Percentiles rank a stretch among this genome's conserved stretches.
phyloP scores from a whole-genome alignment of 2,888 invertebrate genomes.

The Dolichopus griseipennis region DNA sequence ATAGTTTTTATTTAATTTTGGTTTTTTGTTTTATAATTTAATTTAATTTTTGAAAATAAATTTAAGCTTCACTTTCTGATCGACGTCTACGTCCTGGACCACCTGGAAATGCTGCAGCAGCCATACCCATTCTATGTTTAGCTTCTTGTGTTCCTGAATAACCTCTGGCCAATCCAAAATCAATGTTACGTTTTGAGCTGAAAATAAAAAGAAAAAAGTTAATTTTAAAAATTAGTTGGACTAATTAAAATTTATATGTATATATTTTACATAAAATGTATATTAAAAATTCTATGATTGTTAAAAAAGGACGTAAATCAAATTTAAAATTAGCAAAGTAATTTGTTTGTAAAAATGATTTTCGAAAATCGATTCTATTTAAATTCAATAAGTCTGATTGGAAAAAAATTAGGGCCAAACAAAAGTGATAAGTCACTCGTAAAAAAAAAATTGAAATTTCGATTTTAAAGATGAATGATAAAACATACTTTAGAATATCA shows the following conservation, averaged over 20 bases:
- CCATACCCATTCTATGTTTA: slow-evolving; percentile 83
- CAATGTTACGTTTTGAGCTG: slow-evolving; percentile 79
- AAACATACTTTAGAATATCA: too few relatives aligned
- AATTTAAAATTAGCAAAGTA: too few relatives aligned
- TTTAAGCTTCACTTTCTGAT: slow-evolving; percentile 44
- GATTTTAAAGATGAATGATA: too few relatives aligned
- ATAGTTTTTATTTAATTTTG: background rate
- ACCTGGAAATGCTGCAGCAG: slow-evolving; percentile 80
- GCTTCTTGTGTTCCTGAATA: slow-evolving; percentile 84
- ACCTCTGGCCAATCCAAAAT: slow-evolving; percentile 78
- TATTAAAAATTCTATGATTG: too few relatives aligned
- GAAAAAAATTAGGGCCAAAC: too few relatives aligned
- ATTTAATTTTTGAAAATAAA: slow-evolving; percentile 8
- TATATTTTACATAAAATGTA: background rate
- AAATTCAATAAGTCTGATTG: too few relatives aligned
- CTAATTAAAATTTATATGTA: background rate
- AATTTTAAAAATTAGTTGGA: background rate
- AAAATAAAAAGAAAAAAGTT: slow-evolving; percentile 23
- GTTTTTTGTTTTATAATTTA: slow-evolving; percentile 13
- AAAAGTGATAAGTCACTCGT: too few relatives aligned
- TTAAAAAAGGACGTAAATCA: too few relatives aligned
- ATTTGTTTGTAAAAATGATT: too few relatives aligned
- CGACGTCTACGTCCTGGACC: slow-evolving; percentile 84
- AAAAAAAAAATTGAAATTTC: too few relatives aligned
- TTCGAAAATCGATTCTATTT: too few relatives aligned